Evolutionary conservation across 1,140 invertebrate genomes (phyloP), one percentile per base, ranked within the genome.

Genomic region (Stenopsyche tienmushanensis): DNA sequence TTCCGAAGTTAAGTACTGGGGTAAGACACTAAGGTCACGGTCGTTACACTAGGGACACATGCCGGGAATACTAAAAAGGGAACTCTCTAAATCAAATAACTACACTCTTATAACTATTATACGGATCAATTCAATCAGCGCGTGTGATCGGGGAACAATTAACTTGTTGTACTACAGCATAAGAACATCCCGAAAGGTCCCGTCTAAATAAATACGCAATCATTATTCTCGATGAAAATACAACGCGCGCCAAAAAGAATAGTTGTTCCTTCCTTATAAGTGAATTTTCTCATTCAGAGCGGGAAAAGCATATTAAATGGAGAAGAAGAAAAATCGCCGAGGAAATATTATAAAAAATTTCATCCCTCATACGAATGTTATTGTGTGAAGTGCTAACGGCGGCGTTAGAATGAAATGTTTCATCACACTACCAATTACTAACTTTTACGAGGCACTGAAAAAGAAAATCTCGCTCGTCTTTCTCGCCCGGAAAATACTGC

Each of bases 391-490:
- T 29, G 15, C n/a, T 57, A 57, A 57, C 54, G 54, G 54, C 54
- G 54, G 26, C 54, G 34, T 57, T 57, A 57, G 54, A 57, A 57
- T 57, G 54, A 57, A 57, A 57, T 57, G 54, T 57, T 57, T 57
- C 54, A 57, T 57, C 54, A 57, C 54, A 57, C 34, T 29, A 57
- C 54, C 54, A 57, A 57, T 57, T 57, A 57, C 54, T 5, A 17
- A 29, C 54, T 57, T 57, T 57, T 57, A 57, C 54, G 54, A 57
- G 54, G 26, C 26, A 29, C 54, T 29, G 54, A 26, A 57, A 57
- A 55, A 57, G 54, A 42, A 57, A 57, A 57, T 57, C 54, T 57
- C 52, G 29, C 13, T 5, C 13, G 5, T 34, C 29, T 13, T 13
- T 29, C 3, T 24, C 21, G 21, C 13, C 21, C 25, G 53, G 34